Conservation (phyloP, 2,888 invertebrate genomes). For the Saturnia japonica region DNA sequence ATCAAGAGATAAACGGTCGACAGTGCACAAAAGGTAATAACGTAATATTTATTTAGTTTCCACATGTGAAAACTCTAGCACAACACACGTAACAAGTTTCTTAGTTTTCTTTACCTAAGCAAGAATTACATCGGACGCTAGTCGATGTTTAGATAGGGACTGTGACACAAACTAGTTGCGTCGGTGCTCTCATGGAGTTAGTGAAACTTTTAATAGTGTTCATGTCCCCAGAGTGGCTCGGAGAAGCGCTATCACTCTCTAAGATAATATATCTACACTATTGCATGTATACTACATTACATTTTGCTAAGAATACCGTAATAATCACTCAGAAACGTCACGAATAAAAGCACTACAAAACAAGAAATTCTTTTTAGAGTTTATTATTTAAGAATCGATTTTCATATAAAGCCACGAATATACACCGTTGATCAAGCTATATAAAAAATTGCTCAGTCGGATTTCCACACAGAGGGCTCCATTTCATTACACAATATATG, state of each 20-base stretch:
- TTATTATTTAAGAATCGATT: too few relatives aligned
- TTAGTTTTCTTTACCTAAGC: conserved; percentile 6
- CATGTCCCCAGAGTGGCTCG: conserved; percentile 52
- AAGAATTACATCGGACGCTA: conserved; percentile 27
- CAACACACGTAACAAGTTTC: conserved; percentile 5
- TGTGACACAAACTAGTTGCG: conserved; percentile 65
- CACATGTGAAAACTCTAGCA: not conserved
- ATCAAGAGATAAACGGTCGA: too few relatives aligned
- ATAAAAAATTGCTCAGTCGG: too few relatives aligned
- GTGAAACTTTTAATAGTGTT: conserved; percentile 77
- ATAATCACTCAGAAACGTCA: too few relatives aligned
- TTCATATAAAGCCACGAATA: too few relatives aligned
- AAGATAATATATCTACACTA: conserved; percentile 16
- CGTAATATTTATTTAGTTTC: not conserved
- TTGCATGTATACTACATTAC: too few relatives aligned
- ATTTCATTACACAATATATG: too few relatives aligned
- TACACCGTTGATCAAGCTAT: not conserved
- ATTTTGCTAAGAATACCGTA: too few relatives aligned
- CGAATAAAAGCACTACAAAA: too few relatives aligned
- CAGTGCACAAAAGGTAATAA: not conserved
- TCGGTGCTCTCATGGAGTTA: conserved; percentile 60
- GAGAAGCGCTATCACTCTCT: conserved; percentile 37
- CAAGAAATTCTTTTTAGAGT: too few relatives aligned
- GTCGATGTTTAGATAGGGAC: conserved; percentile 48
- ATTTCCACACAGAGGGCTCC: too few relatives aligned